Evolutionary conservation across 2,113 vertebrate species (phyloP).

Genomic region (Entelurus aequoreus): DNA sequence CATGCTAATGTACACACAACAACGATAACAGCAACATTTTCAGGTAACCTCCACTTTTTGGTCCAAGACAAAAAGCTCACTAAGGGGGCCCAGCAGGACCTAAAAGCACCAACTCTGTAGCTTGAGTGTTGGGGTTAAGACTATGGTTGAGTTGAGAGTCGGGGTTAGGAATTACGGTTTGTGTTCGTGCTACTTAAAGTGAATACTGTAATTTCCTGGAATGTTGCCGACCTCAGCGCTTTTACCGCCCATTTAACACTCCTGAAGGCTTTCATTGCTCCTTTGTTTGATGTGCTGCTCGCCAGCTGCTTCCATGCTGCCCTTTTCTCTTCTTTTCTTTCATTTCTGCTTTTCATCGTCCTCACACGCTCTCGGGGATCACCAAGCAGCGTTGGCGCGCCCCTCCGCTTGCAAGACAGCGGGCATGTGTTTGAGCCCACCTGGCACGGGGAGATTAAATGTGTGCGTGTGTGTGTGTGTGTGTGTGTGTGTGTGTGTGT

Average conservation of each 20-base stretch:
- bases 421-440: slow-evolving; percentile 66
- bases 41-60: too few relatives aligned
- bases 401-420: slow-evolving; percentile 57
- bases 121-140: too few relatives aligned
- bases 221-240: too few relatives aligned
- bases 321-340: slow-evolving; percentile 17
- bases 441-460: slow-evolving; percentile 43
- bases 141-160: too few relatives aligned
- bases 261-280: slow-evolving; percentile 16
- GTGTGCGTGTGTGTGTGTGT: background rate
- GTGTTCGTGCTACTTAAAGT: too few relatives aligned
- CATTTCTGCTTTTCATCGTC: slow-evolving; percentile 31
- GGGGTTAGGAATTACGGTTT: too few relatives aligned
- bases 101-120: too few relatives aligned
- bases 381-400: slow-evolving; percentile 48
- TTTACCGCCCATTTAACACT: background rate
- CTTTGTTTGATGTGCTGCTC: slow-evolving; percentile 18
- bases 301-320: slow-evolving; percentile 20
- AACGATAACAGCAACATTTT: too few relatives aligned
- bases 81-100: too few relatives aligned
- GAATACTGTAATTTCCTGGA: too few relatives aligned
- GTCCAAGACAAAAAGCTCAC: too few relatives aligned
- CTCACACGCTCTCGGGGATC: slow-evolving; percentile 33
- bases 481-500: slow-evolving; percentile 11
- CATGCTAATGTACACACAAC: too few relatives aligned